phyloP scores from a whole-genome alignment of 2,888 invertebrate species.

The Megaustenia siamemsis region DNA sequence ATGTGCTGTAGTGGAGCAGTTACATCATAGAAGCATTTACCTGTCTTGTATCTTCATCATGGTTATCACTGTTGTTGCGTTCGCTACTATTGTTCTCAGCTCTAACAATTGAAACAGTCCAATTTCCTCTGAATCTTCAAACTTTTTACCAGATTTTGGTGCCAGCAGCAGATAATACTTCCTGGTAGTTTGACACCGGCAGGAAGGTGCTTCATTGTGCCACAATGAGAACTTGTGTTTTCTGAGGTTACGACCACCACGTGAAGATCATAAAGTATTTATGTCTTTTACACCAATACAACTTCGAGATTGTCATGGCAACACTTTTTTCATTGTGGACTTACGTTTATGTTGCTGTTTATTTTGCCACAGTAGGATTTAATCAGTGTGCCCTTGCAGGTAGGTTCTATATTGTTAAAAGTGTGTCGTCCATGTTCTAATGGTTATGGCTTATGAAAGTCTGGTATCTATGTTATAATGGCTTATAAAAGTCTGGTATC shows the following conservation, averaged over 20 bases:
- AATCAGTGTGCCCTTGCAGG: not conserved
- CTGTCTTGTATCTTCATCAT: too few species aligned
- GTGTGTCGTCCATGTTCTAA: too few species aligned
- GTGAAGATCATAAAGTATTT: not conserved
- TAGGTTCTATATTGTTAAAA: not conserved
- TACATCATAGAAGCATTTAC: too few species aligned
- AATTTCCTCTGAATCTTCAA: too few species aligned
- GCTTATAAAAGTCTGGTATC: too few species aligned
- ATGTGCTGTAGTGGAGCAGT: too few species aligned
- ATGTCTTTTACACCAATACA: not conserved
- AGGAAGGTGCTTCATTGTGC: not conserved
- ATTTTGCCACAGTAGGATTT: not conserved
- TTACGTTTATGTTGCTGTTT: not conserved
- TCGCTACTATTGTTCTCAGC: too few species aligned
- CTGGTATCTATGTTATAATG: too few species aligned
- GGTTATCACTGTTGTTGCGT: too few species aligned
- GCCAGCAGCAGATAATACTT: not conserved
- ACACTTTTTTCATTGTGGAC: not conserved
- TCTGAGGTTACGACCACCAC: not conserved
- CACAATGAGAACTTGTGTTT: not conserved
- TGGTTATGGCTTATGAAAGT: too few species aligned
- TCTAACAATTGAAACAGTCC: too few species aligned
- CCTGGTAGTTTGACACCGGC: not conserved
- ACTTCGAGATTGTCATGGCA: not conserved
- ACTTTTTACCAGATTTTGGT: too few species aligned